Evolutionary conservation across 2,797 vertebrate genomes (phyloP).

Genomic region (Anabacerthia variegaticeps): DNA sequence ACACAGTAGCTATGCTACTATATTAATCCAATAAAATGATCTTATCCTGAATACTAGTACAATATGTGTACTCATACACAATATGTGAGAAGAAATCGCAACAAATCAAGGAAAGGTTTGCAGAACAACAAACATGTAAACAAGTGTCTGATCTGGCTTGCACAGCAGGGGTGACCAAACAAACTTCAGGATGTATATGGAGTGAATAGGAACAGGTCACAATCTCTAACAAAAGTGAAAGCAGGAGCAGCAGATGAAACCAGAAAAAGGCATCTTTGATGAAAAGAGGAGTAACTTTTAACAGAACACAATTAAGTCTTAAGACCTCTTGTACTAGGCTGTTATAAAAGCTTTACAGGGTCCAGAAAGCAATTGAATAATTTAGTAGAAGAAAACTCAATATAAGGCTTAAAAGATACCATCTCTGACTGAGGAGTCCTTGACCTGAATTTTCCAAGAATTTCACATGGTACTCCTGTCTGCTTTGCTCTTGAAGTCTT

Average conservation of each 20-base stretch:
- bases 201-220: neutral
- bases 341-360: neutral
- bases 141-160: neutral
- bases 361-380: neutral
- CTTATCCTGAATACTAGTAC: neutral
- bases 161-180: neutral
- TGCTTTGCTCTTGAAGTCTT: neutral
- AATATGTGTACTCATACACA: neutral
- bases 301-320: neutral
- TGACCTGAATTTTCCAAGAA: neutral
- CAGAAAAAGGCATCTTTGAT: neutral
- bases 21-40: neutral
- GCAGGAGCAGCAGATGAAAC: neutral
- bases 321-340: neutral
- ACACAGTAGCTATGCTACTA: neutral
- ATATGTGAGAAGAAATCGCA: neutral
- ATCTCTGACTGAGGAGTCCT: neutral
- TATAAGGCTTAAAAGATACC: neutral
- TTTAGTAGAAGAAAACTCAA: neutral
- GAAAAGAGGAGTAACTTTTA: neutral
- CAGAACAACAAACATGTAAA: neutral
- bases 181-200: neutral
- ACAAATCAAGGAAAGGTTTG: neutral
- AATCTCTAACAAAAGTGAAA: neutral
- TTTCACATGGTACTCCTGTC: neutral